These are phyloP conservation scores for Griposia aprilina DNA, from an alignment of 2,888 invertebrate species.

Conservation along the genomic window DNA sequence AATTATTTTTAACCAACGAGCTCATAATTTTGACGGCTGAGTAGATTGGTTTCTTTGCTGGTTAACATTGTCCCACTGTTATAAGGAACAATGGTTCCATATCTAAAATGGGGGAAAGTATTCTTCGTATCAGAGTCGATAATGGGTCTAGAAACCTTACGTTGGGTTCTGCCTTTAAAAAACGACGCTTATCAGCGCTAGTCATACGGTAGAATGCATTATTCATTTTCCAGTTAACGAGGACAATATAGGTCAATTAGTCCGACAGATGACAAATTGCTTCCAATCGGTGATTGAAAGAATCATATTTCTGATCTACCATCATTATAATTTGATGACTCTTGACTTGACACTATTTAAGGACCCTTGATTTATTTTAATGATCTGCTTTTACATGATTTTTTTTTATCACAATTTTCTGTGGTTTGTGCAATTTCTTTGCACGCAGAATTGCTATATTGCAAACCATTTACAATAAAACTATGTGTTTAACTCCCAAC, in stretches of 20 bases:
- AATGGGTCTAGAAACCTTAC: too few relatives aligned
- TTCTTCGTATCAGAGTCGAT: not conserved
- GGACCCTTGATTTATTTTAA: constrained; percentile 22
- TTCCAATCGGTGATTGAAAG: constrained; percentile 44
- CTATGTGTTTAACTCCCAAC: constrained; percentile 20
- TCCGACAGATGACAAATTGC: constrained; percentile 32
- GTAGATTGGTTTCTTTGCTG: not conserved
- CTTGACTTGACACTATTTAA: constrained; percentile 6
- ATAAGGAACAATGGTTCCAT: too few relatives aligned
- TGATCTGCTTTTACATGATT: not conserved
- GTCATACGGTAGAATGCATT: constrained; percentile 11
- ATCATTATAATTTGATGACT: constrained; percentile 21
- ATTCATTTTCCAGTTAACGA: constrained; percentile 31
- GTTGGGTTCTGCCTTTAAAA: not conserved
- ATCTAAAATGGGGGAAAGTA: too few relatives aligned
- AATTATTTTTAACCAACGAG: not conserved
- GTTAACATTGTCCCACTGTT: not conserved
- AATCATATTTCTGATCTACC: constrained; percentile 27
- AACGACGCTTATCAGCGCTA: not conserved
- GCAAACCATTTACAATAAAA: not conserved
- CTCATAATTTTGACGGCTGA: not conserved
- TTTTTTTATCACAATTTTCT: not conserved
- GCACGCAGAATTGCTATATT: not conserved
- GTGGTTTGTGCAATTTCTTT: not conserved
- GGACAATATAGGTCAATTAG: constrained; percentile 30